These are phyloP conservation scores for Gephyroberyx darwinii DNA, from an alignment of 2,797 vertebrate genomes.

Conservation along the genomic window DNA sequence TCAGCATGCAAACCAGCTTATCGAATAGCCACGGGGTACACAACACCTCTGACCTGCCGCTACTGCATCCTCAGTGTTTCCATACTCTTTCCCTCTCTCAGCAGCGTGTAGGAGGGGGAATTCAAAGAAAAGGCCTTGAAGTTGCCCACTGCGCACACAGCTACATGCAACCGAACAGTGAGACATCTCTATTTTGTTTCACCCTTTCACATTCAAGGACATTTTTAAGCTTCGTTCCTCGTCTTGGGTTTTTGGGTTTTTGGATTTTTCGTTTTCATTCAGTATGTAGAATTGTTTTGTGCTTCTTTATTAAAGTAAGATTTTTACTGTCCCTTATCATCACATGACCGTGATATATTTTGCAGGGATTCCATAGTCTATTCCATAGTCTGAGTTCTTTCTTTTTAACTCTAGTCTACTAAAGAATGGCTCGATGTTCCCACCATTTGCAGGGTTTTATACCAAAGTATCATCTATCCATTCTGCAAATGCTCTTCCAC, in stretches of 20 bases:
- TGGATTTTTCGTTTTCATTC: background rate
- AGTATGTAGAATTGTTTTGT: background rate
- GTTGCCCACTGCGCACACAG: slow-evolving; percentile 24
- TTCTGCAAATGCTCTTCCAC: background rate
- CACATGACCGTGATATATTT: background rate
- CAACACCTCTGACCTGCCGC: slow-evolving; percentile 44
- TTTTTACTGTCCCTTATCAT: background rate
- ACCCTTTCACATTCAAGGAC: slow-evolving; percentile 12
- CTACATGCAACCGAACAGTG: slow-evolving; percentile 22
- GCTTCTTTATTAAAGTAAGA: no score
- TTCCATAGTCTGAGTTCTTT: no score
- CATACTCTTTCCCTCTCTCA: slow-evolving; percentile 9
- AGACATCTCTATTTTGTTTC: slow-evolving; percentile 19
- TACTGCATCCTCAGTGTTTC: slow-evolving; percentile 27
- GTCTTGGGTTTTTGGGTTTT: background rate
- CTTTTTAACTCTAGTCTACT: no score
- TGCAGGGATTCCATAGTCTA: no score
- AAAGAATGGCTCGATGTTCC: no score
- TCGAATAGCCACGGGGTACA: slow-evolving; percentile 36
- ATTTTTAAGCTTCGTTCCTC: background rate
- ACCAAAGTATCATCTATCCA: no score
- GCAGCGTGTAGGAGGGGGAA: slow-evolving; percentile 30
- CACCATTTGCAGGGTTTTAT: no score
- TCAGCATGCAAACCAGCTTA: slow-evolving; percentile 67
- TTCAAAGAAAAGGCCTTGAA: slow-evolving; percentile 57